These are phyloP conservation scores for Xiphophorus birchmanni DNA, from an alignment of 2,797 vertebrate genomes.

Conservation along the genomic window DNA sequence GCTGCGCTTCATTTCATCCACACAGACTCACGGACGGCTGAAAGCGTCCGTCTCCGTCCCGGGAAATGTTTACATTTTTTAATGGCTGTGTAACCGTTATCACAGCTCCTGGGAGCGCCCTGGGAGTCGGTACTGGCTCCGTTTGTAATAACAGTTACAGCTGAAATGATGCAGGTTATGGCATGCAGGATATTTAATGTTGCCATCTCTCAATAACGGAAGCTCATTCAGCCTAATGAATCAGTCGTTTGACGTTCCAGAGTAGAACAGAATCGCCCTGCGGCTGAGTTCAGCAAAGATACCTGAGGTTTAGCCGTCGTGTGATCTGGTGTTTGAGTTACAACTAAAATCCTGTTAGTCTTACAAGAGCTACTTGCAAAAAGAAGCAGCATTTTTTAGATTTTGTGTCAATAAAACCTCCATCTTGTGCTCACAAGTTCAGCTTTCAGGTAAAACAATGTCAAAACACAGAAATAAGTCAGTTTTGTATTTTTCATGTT, in stretches of 20 bases:
- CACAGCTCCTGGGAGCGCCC: background rate
- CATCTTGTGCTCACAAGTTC: background rate
- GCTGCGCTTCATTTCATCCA: slow-evolving; percentile 12
- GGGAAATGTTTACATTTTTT: slow-evolving; percentile 31
- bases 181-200: slow-evolving; percentile 31
- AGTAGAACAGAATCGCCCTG: slow-evolving; percentile 13
- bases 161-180: slow-evolving; percentile 32
- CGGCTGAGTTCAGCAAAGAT: slow-evolving; percentile 26
- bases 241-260: slow-evolving; percentile 4
- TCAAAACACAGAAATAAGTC: background rate
- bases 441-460: background rate
- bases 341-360: slow-evolving; percentile 4
- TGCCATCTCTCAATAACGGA: slow-evolving; percentile 11
- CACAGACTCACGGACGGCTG: slow-evolving; percentile 19
- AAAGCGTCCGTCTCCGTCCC: background rate
- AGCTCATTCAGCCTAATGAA: slow-evolving; percentile 2
- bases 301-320: slow-evolving; percentile 17
- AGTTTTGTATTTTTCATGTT: background rate
- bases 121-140: background rate
- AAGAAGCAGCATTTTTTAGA: background rate
- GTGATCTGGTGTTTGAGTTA: slow-evolving; percentile 17
- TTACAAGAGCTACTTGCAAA: background rate
- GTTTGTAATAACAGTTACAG: slow-evolving; percentile 18
- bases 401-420: background rate
- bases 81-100: background rate